A percentile compares a stretch with the other conserved stretches of the same genome.
Conservation (phyloP, 1,140 invertebrate species). For the Cardiocondyla obscurior region DNA sequence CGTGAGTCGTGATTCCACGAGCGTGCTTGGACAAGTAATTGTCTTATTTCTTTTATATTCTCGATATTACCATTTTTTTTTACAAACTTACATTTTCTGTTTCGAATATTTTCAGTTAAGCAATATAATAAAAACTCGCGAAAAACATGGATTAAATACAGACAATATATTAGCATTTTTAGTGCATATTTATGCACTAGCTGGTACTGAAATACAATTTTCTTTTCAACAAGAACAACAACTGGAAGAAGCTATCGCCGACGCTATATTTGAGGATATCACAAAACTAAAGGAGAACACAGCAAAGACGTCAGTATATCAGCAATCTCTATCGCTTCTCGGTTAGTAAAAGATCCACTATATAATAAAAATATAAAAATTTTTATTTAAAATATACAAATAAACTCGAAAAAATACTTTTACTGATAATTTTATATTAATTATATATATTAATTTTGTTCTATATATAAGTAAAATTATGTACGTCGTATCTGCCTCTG, state of each 20-base stretch:
- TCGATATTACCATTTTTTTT: not conserved
- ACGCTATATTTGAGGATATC: slow-evolving; percentile 86
- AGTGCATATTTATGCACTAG: slow-evolving; percentile 86
- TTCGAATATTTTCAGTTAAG: slow-evolving; percentile 82
- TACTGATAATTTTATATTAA: slow-evolving; percentile 3
- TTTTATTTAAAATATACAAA: not conserved
- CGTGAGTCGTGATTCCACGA: slow-evolving; percentile 86
- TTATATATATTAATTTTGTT: too few species aligned
- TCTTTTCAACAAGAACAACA: slow-evolving; percentile 84
- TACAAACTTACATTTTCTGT: slow-evolving; percentile 18
- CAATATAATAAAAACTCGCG: slow-evolving; percentile 85
- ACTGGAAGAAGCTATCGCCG: slow-evolving; percentile 83
- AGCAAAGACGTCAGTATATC: slow-evolving; percentile 75
- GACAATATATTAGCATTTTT: slow-evolving; percentile 86
- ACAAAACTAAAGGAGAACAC: slow-evolving; percentile 76
- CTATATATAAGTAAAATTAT: too few species aligned
- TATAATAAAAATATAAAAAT: not conserved
- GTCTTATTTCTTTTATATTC: slow-evolving; percentile 10
- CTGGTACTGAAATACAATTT: slow-evolving; percentile 85
- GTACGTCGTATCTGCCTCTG: too few species aligned
- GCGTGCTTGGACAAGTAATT: slow-evolving; percentile 85
- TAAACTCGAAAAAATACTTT: not conserved
- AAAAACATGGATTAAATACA: slow-evolving; percentile 84
- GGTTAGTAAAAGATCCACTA: slow-evolving; percentile 63
- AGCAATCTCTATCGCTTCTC: slow-evolving; percentile 77